Conservation (phyloP, 2,797 vertebrate genomes). For the Tiaroga cobitis region DNA sequence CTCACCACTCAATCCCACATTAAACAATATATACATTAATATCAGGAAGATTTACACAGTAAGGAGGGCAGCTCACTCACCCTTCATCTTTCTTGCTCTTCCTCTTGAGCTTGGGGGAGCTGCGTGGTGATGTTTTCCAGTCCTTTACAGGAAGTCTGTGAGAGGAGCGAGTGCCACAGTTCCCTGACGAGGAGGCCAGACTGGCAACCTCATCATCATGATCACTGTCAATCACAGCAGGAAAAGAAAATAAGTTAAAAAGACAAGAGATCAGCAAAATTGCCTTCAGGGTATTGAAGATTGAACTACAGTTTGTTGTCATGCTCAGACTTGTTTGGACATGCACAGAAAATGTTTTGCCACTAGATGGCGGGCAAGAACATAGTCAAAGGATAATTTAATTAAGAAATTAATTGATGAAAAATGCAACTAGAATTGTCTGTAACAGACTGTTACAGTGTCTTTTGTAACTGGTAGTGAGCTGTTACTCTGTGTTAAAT, state of each 20-base stretch:
- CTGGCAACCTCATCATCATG: constrained; percentile 94
- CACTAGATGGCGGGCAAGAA: too few relatives aligned
- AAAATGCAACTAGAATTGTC: too few relatives aligned
- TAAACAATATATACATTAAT: constrained; percentile 17
- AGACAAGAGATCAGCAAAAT: constrained; percentile 7
- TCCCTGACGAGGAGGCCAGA: constrained; percentile 87
- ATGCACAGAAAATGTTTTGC: too few relatives aligned
- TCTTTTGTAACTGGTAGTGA: too few relatives aligned
- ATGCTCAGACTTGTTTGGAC: neutral
- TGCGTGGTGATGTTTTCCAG: constrained; percentile 92
- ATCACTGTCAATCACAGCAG: constrained; percentile 77
- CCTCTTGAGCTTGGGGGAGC: constrained; percentile 90
- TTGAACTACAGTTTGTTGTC: neutral
- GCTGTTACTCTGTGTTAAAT: too few relatives aligned
- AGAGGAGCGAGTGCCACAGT: constrained; percentile 84
- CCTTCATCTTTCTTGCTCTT: constrained; percentile 90
- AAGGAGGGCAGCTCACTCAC: constrained; percentile 68
- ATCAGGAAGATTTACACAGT: neutral
- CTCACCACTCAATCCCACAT: neutral
- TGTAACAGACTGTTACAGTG: too few relatives aligned
- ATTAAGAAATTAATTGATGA: too few relatives aligned
- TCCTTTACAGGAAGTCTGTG: constrained; percentile 91
- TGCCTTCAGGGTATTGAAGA: neutral
- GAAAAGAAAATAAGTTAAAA: neutral
- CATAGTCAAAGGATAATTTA: too few relatives aligned